Evolutionary conservation across 2,888 invertebrate genomes (phyloP).

Genomic region (Caenorhabditis angaria): DNA sequence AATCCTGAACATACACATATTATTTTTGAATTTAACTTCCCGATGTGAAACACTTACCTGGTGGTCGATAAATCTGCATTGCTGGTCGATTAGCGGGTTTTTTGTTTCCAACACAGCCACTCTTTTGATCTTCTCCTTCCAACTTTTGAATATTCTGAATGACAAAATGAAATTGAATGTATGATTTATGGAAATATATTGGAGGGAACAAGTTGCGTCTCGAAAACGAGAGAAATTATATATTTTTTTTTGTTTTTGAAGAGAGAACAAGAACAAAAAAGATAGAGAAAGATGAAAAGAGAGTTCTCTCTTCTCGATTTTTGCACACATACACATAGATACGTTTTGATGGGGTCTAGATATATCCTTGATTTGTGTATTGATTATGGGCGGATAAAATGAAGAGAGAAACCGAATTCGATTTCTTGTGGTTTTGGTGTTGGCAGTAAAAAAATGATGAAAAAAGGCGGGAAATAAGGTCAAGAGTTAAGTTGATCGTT

Average conservation of each 20-base stretch:
- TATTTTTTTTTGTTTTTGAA: no score
- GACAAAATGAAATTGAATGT: neutral
- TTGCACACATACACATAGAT: no score
- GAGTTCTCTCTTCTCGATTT: neutral
- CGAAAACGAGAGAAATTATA: no score
- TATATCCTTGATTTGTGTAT: constrained; percentile 4
- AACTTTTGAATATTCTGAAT: neutral
- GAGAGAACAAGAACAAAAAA: neutral
- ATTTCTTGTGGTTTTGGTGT: no score
- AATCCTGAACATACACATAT: constrained; percentile 34
- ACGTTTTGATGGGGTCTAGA: no score
- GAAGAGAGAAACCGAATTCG: no score
- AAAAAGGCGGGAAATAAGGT: no score
- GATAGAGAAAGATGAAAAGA: neutral
- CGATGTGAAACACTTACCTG: constrained; percentile 44
- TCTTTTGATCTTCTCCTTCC: constrained; percentile 2
- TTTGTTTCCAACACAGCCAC: constrained; percentile 18
- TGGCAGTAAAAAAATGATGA: no score
- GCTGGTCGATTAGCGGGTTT: constrained; percentile 59
- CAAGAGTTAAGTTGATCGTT: no score
- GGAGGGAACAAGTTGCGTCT: no score
- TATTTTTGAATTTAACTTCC: neutral
- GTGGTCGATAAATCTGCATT: constrained; percentile 67
- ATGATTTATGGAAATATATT: neutral
- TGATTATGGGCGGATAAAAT: neutral